These are phyloP conservation scores for Caenorhabditis sp. DNA, from an alignment of 2,888 invertebrate species.

Conservation along the genomic window DNA sequence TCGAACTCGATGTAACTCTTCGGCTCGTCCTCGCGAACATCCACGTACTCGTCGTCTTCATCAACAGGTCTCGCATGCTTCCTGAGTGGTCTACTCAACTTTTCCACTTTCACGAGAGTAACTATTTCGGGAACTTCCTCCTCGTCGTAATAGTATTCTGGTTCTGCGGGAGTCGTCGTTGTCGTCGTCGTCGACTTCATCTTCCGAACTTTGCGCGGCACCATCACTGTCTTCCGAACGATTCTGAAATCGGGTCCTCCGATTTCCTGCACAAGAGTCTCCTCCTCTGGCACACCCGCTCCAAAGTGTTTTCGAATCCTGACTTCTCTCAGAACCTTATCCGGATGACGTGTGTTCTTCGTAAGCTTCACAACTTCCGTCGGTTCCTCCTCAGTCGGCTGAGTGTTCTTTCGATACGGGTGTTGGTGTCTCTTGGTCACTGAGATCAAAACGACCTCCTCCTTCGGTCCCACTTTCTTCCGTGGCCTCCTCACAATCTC, in stretches of 20 bases:
- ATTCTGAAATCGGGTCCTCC: constrained; percentile 35
- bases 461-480: constrained; percentile 17
- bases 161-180: constrained; percentile 39
- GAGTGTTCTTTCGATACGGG: constrained; percentile 9
- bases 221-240: constrained; percentile 22
- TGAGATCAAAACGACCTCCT: constrained; percentile 33
- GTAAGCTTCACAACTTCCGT: constrained; percentile 25
- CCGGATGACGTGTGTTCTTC: constrained; percentile 19
- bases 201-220: constrained; percentile 23
- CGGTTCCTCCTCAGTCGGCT: constrained; percentile 20
- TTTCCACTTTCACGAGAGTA: constrained; percentile 19
- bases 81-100: constrained; percentile 19
- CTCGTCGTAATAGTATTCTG: constrained; percentile 52
- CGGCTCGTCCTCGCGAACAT: constrained; percentile 34
- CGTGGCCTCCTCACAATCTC: constrained; percentile 34
- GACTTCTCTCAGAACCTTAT: constrained; percentile 20
- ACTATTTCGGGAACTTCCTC: constrained; percentile 33
- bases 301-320: constrained; percentile 36
- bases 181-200: constrained; percentile 45
- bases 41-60: constrained; percentile 37
- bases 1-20: constrained; percentile 33
- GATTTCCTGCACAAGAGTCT: constrained; percentile 27
- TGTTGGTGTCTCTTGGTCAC: constrained; percentile 36
- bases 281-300: constrained; percentile 7
- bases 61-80: constrained; percentile 23